A percentile compares a stretch with the other conserved stretches of the same genome.
These are phyloP conservation scores for Rotaria magnacalcarata DNA, from an alignment of 2,888 invertebrate genomes.

Conservation along the genomic window DNA sequence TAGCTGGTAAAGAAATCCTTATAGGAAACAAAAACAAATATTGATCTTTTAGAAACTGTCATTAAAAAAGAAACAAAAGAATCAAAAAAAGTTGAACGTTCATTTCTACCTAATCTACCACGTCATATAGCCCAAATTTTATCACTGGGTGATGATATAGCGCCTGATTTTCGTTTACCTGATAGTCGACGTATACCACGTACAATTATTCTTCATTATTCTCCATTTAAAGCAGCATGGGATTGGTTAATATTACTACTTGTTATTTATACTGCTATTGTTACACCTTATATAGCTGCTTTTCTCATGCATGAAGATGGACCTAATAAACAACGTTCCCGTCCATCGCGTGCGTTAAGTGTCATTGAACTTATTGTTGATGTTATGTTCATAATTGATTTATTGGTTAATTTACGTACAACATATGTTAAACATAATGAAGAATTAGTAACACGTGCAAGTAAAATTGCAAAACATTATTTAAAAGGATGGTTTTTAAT, in stretches of 20 bases:
- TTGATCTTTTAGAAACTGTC: slow-evolving; percentile 18
- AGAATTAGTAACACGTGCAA: slow-evolving; percentile 93
- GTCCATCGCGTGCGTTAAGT: slow-evolving; percentile 19
- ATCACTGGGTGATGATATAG: slow-evolving; percentile 26
- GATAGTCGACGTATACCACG: slow-evolving; percentile 74
- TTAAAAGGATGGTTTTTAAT: slow-evolving; percentile 97
- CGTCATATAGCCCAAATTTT: slow-evolving; percentile 22
- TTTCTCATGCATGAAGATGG: slow-evolving; percentile 79
- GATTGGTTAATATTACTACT: slow-evolving; percentile 92
- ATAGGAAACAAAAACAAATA: neutral
- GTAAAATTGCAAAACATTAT: slow-evolving; percentile 94
- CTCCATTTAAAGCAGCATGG: slow-evolving; percentile 97
- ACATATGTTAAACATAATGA: slow-evolving; percentile 95
- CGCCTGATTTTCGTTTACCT: slow-evolving; percentile 30
- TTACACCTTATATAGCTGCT: slow-evolving; percentile 96
- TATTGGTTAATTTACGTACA: slow-evolving; percentile 96
- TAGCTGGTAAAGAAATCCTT: slow-evolving; percentile 38
- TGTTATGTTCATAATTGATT: slow-evolving; percentile 92
- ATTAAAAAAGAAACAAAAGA: slow-evolving; percentile 26
- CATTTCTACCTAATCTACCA: slow-evolving; percentile 33
- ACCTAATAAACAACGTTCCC: neutral
- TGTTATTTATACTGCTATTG: slow-evolving; percentile 97
- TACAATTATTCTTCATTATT: slow-evolving; percentile 96
- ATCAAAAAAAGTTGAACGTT: neutral
- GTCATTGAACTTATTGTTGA: slow-evolving; percentile 83